A percentile compares a stretch with the other conserved stretches of the same genome.
These are phyloP conservation scores for Chymomyza fuscimana DNA, from an alignment of 2,888 invertebrate species.

Conservation along the genomic window DNA sequence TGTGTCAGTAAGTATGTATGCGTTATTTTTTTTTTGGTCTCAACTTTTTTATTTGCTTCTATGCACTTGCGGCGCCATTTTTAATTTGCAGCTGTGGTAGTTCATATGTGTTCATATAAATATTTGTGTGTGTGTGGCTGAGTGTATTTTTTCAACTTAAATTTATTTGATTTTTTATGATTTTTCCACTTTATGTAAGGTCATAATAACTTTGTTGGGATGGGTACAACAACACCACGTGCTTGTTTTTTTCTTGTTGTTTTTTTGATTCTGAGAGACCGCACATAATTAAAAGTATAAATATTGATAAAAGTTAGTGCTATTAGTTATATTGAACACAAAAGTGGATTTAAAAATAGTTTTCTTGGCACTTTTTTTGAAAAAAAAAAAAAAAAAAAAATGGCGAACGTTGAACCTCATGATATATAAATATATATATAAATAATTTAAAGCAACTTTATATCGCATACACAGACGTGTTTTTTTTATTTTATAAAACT, in stretches of 20 bases:
- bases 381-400: too few relatives aligned
- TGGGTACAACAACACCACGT: background rate
- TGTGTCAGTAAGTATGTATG: background rate
- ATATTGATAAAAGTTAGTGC: too few relatives aligned
- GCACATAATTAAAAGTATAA: too few relatives aligned
- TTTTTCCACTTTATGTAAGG: background rate
- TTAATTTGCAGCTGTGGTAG: conserved; percentile 7
- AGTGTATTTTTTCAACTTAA: background rate
- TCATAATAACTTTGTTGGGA: background rate
- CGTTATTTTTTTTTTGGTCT: background rate
- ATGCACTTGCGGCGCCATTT: conserved; percentile 2
- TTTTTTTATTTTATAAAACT: too few relatives aligned
- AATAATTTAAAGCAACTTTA: too few relatives aligned
- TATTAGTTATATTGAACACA: too few relatives aligned
- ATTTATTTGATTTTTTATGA: background rate
- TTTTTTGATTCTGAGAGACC: background rate
- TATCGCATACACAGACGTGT: too few relatives aligned
- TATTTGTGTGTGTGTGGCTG: background rate
- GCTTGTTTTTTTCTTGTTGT: background rate
- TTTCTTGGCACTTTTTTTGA: too few relatives aligned
- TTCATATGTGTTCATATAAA: background rate
- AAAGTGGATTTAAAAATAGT: too few relatives aligned
- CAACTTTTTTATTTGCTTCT: conserved; percentile 7
- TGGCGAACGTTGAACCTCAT: too few relatives aligned
- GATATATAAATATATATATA: too few relatives aligned